Percentiles rank a stretch among this genome's conserved stretches.
These are phyloP conservation scores for Pluvianellus socialis DNA, from an alignment of 2,113 vertebrate genomes.

Conservation along the genomic window DNA sequence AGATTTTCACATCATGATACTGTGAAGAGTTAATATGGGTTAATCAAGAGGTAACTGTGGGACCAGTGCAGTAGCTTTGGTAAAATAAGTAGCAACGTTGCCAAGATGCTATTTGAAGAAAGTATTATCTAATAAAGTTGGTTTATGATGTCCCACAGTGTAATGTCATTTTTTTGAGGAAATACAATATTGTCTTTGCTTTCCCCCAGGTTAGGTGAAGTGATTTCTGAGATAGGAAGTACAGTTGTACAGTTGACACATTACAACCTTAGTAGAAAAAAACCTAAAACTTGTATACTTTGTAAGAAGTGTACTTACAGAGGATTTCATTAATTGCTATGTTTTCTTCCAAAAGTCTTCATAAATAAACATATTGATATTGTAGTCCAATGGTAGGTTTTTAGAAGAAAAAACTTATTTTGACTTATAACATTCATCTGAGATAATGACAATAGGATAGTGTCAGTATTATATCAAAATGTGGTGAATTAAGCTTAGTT, in stretches of 20 bases:
- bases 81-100: not conserved
- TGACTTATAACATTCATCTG: not conserved
- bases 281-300: not conserved
- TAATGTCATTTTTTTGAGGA: not conserved
- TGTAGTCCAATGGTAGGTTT: not conserved
- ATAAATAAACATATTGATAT: not conserved
- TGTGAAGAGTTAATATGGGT: not conserved
- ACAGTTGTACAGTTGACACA: not conserved
- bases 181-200: not conserved
- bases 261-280: not conserved
- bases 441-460: not conserved
- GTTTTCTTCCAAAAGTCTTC: not conserved
- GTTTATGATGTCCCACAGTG: slow-evolving; percentile 18
- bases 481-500: not conserved
- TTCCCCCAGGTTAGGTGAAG: not conserved
- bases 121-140: not conserved
- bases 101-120: not conserved
- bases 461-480: not conserved
- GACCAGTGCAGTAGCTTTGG: not conserved
- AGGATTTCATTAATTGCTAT: not conserved
- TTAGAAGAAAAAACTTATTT: not conserved
- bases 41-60: not conserved
- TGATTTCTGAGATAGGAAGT: slow-evolving; percentile 1
- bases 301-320: not conserved
- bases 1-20: not conserved